A percentile compares a stretch with the other conserved stretches of the same genome.
phyloP scores from a whole-genome alignment of 2,888 invertebrate species.

The Amblyjoppa fuscipennis region DNA sequence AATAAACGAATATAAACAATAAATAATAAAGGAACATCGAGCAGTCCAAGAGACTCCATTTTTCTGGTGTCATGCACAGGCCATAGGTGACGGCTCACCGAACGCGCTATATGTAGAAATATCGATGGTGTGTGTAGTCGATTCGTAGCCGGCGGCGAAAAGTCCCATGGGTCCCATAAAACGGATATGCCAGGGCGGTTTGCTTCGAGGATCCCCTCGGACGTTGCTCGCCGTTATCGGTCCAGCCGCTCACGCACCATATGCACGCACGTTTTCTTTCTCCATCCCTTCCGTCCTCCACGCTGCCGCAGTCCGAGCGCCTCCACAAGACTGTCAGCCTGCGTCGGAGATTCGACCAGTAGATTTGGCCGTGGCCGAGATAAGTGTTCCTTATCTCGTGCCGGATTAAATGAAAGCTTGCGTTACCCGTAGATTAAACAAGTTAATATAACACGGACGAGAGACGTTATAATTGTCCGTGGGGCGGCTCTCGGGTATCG shows the following conservation, averaged over 20 bases:
- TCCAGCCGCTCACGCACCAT: slow-evolving; percentile 69
- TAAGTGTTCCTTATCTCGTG: slow-evolving; percentile 59
- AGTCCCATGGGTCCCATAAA: slow-evolving; percentile 83
- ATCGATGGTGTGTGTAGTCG: slow-evolving; percentile 63
- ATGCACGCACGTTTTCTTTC: slow-evolving; percentile 64
- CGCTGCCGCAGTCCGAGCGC: not conserved
- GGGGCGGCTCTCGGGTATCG: slow-evolving; percentile 5
- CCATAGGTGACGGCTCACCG: not conserved
- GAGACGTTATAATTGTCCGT: not conserved
- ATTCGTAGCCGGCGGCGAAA: slow-evolving; percentile 78
- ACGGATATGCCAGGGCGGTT: slow-evolving; percentile 69
- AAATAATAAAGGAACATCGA: too few relatives aligned
- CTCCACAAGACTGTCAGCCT: slow-evolving; percentile 22
- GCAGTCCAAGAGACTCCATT: not conserved
- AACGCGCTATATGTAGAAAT: slow-evolving; percentile 40
- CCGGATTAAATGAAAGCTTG: slow-evolving; percentile 44
- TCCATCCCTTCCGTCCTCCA: not conserved
- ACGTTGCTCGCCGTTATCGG: slow-evolving; percentile 62
- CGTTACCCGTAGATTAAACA: slow-evolving; percentile 14
- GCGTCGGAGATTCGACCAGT: slow-evolving; percentile 28
- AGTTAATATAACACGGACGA: slow-evolving; percentile 4
- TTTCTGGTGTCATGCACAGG: not conserved
- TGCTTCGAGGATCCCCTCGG: slow-evolving; percentile 51
- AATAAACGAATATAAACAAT: too few relatives aligned
- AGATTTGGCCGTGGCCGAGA: slow-evolving; percentile 35